These are phyloP conservation scores for Beris chalybata DNA, from an alignment of 2,888 invertebrate species.

Conservation along the genomic window DNA sequence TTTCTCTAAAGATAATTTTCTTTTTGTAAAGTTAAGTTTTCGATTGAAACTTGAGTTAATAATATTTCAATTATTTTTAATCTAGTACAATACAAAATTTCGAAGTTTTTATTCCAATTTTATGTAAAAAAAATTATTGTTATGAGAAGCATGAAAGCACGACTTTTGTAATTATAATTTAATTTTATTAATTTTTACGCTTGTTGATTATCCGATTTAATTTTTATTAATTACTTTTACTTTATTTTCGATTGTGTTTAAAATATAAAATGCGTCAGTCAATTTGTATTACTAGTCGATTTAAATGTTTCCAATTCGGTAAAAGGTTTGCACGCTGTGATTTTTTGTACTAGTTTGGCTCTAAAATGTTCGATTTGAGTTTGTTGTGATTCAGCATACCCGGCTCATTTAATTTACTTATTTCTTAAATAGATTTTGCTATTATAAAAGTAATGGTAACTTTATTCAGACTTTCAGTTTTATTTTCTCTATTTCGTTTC, in stretches of 20 bases:
- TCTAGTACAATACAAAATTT: not conserved
- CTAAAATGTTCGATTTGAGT: too few species aligned
- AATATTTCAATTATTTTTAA: not conserved
- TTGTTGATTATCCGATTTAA: not conserved
- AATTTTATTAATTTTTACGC: not conserved
- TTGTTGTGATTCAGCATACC: too few species aligned
- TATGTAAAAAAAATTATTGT: slow-evolving; percentile 1
- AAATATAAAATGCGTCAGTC: slow-evolving; percentile 28
- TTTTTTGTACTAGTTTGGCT: too few species aligned
- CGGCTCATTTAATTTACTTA: too few species aligned
- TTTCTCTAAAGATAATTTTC: not conserved
- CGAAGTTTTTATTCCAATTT: not conserved
- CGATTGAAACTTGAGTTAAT: not conserved
- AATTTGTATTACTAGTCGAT: slow-evolving; percentile 1
- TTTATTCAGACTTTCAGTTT: slow-evolving; percentile 15
- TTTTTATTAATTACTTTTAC: not conserved
- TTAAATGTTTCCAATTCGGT: not conserved
- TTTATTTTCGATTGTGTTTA: slow-evolving; percentile 4
- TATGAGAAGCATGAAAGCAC: slow-evolving; percentile 4
- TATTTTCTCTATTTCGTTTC: slow-evolving; percentile 1
- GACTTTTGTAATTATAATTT: slow-evolving; percentile 5
- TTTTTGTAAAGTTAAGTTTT: slow-evolving; percentile 1
- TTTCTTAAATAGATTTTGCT: too few species aligned
- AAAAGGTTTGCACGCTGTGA: too few species aligned
- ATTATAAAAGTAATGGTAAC: slow-evolving; percentile 18